Evolutionary conservation across 2,113 vertebrate genomes (phyloP), one percentile per base, ranked within the genome.

Genomic region (Chaenogobius annularis): DNA sequence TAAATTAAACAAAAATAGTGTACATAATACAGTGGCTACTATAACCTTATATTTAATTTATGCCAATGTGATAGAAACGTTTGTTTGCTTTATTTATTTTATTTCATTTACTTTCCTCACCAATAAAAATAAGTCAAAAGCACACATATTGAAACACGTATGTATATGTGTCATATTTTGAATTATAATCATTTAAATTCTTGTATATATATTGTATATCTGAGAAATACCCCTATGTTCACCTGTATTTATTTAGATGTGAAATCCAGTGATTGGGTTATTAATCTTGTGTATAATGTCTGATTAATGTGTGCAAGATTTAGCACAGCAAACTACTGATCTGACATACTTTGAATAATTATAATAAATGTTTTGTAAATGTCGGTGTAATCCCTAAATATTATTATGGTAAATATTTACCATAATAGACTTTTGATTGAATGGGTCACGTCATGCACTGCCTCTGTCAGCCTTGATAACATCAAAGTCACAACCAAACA

Each of bases 381-480:
- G n/a, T n/a, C n/a, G n/a, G n/a, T n/a, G n/a, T n/a, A n/a, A n/a
- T n/a, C n/a, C n/a, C n/a, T n/a, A n/a, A n/a, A n/a, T n/a, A n/a
- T n/a, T n/a, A n/a, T n/a, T n/a, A n/a, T n/a, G 20, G 50, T 54
- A 54, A n/a, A 54, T 54, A 54, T 54, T 54, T 54, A 58, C 7
- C 22, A 26, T 58, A 58, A 58, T 26, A 9, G 22, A 26, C 12
- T 35, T 52, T 9, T 31, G 14, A 31, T 26, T 58, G 0, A 40
- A 26, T 54, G n/a, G 19, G n/a, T 62, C 44, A 13, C 20, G 10
- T 52, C 20, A n/a, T 20, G 66, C 43, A 19, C 3, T 17, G 2
- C 46, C 67, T 31, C 35, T 74, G 56, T 68, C 47, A 59, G 26
- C 55, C 26, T 52, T 22, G 40, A 22, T 58, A 20, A 23, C 50